A percentile compares a stretch with the other conserved stretches of the same genome.
These are phyloP conservation scores for Pseudomyrmex cubaensis DNA, from an alignment of 1,140 invertebrate species.

Conservation along the genomic window DNA sequence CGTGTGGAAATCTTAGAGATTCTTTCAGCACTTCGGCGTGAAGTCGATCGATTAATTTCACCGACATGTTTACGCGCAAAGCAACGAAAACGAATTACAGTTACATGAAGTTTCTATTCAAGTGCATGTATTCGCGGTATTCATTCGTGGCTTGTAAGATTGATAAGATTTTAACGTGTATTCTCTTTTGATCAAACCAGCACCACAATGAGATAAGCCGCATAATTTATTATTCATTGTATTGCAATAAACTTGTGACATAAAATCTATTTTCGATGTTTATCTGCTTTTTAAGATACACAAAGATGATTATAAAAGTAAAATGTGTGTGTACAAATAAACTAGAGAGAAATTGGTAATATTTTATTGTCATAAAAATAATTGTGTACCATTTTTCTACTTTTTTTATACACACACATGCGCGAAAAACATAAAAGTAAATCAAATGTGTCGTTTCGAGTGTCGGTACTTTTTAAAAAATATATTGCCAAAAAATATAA, in stretches of 20 bases:
- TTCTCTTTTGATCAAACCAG: not conserved
- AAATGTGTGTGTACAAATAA: not conserved
- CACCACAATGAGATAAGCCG: not conserved
- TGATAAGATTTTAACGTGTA: not conserved
- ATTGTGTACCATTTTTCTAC: too few species aligned
- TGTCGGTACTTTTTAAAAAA: not conserved
- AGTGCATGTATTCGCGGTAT: not conserved
- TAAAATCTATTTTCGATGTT: not conserved
- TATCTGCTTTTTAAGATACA: not conserved
- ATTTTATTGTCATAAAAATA: too few species aligned
- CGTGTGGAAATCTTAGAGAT: conserved; percentile 42
- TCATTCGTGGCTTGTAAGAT: not conserved
- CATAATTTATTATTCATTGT: not conserved
- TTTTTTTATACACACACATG: too few species aligned
- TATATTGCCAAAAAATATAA: conserved; percentile 7
- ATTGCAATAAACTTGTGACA: not conserved
- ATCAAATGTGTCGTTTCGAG: not conserved
- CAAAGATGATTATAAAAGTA: not conserved
- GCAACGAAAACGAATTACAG: conserved; percentile 1
- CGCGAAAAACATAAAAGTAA: not conserved
- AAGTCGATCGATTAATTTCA: conserved; percentile 28
- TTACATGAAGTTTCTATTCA: not conserved
- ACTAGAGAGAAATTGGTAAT: too few species aligned
- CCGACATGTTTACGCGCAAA: conserved; percentile 16
- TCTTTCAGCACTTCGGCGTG: conserved; percentile 1